These are phyloP conservation scores for Cephus nigrinus DNA, from an alignment of 2,888 invertebrate species.

Conservation along the genomic window DNA sequence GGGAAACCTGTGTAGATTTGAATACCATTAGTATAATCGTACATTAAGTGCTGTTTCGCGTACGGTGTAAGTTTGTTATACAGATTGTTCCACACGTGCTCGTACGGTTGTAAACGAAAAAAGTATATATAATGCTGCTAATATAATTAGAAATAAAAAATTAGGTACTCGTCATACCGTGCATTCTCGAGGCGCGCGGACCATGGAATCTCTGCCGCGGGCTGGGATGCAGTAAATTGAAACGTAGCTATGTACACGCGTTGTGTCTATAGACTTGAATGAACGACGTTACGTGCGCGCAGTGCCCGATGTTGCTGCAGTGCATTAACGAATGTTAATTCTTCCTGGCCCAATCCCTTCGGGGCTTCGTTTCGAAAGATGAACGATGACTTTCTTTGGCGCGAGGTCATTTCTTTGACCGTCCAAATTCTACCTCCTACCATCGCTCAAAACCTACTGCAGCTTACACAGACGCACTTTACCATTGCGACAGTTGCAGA, in stretches of 20 bases:
- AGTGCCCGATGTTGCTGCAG: slow-evolving; percentile 6
- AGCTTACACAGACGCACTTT: neutral
- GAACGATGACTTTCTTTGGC: neutral
- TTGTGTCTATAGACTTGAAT: neutral
- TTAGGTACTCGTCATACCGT: neutral
- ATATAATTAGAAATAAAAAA: neutral
- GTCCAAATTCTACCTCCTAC: neutral
- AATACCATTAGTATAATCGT: neutral
- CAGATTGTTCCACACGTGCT: neutral
- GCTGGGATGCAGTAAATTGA: slow-evolving; percentile 18
- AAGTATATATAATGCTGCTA: neutral
- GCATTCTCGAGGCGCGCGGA: neutral
- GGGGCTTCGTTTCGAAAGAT: neutral
- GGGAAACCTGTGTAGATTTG: neutral
- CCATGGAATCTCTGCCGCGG: neutral
- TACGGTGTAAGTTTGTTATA: neutral
- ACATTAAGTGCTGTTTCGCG: neutral
- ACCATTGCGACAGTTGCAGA: neutral
- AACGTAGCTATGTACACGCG: neutral
- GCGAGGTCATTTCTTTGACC: neutral
- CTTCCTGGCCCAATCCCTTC: neutral
- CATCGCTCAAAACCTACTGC: neutral
- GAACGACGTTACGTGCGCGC: neutral
- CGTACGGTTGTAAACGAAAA: neutral
- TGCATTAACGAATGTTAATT: slow-evolving; percentile 27